These are phyloP conservation scores for Lottia gigantea DNA, from an alignment of 2,888 invertebrate species.

Conservation along the genomic window DNA sequence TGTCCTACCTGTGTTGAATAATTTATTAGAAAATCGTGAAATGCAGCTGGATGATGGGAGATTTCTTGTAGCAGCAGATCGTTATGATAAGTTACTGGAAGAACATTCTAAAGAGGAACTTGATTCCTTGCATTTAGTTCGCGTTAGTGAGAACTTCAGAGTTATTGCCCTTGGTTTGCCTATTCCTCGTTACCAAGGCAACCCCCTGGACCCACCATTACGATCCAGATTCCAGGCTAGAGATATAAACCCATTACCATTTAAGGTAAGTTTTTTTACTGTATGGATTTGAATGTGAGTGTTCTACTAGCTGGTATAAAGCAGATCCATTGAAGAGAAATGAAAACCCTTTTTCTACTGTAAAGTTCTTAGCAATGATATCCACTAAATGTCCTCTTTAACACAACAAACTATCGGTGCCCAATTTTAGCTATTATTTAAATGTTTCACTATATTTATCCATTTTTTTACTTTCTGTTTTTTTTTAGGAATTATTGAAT, in stretches of 20 bases:
- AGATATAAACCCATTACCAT: slow-evolving; percentile 76
- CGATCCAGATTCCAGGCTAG: slow-evolving; percentile 94
- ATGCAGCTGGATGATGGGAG: slow-evolving; percentile 98
- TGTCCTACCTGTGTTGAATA: slow-evolving; percentile 94
- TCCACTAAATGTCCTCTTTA: no score
- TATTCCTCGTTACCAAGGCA: slow-evolving; percentile 74
- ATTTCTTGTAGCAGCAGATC: slow-evolving; percentile 86
- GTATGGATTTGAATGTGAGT: not conserved
- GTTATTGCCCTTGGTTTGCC: slow-evolving; percentile 67
- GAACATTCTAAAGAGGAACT: slow-evolving; percentile 83
- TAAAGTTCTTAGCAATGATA: no score
- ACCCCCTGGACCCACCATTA: slow-evolving; percentile 94
- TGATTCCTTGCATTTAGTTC: slow-evolving; percentile 86
- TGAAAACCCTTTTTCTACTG: no score
- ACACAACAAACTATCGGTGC: not conserved
- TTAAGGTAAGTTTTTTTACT: slow-evolving; percentile 63
- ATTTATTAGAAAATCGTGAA: slow-evolving; percentile 94
- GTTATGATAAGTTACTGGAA: slow-evolving; percentile 91
- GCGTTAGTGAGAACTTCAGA: slow-evolving; percentile 92
- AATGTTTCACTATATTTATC: no score
- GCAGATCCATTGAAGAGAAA: not conserved
- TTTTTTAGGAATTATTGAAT: slow-evolving; percentile 73
- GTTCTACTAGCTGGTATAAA: not conserved
- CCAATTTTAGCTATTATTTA: no score
- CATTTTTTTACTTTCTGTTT: slow-evolving; percentile 10